Percentiles rank a stretch among this genome's conserved stretches.
phyloP scores from a whole-genome alignment of 2,797 vertebrate species.

The Manis pentadactyla region DNA sequence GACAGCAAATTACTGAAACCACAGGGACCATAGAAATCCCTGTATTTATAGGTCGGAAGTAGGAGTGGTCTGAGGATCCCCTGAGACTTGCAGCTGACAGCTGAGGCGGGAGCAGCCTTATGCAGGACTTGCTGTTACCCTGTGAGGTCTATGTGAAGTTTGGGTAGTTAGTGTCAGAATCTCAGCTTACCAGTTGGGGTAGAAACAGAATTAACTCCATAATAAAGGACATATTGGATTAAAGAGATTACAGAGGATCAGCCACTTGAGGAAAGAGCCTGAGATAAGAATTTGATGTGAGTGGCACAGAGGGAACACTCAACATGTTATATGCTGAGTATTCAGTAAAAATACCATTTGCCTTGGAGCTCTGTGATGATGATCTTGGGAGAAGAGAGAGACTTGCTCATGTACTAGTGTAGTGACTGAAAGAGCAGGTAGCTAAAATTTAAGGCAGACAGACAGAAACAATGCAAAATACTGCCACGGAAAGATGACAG shows the following conservation, averaged over 20 bases:
- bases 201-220: background rate
- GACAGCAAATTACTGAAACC: background rate
- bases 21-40: background rate
- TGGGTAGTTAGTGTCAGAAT: background rate
- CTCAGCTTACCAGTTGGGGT: background rate
- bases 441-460: conserved; percentile 10
- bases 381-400: background rate
- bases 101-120: background rate
- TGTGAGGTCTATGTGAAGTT: background rate
- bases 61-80: background rate
- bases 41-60: background rate
- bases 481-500: background rate
- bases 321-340: background rate
- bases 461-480: background rate
- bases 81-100: background rate
- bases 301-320: background rate
- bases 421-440: background rate
- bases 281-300: background rate
- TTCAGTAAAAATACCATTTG: conserved; percentile 20
- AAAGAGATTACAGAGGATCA: background rate
- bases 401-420: background rate
- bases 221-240: background rate
- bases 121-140: background rate
- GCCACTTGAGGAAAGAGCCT: background rate
- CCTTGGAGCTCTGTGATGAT: background rate